Conservation (phyloP, 2,888 invertebrate species). For the Drosophila aldrichi region DNA sequence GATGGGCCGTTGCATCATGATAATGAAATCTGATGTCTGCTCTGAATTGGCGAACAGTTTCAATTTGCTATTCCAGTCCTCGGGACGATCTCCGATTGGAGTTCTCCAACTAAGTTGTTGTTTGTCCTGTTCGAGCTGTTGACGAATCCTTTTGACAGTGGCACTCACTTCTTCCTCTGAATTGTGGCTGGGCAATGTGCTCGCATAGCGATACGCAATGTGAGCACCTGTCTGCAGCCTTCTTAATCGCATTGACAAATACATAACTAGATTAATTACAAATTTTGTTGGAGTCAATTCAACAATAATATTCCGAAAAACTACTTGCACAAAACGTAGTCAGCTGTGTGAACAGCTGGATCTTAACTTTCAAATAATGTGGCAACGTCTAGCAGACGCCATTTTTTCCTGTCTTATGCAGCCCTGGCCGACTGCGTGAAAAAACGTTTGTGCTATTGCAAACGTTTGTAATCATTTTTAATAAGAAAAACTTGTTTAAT, state of each 20-base stretch:
- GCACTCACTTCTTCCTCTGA: conserved; percentile 50
- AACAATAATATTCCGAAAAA: conserved; percentile 1
- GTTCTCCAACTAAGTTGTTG: conserved; percentile 88
- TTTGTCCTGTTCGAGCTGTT: conserved; percentile 83
- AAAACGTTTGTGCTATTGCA: conserved; percentile 69
- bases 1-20: conserved; percentile 86
- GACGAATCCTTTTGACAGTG: conserved; percentile 68
- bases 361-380: conserved; percentile 13
- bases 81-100: conserved; percentile 87
- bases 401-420: conserved; percentile 62
- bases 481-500: conserved; percentile 25
- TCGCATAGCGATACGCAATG: conserved; percentile 13
- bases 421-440: conserved; percentile 55
- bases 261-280: conserved; percentile 21
- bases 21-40: conserved; percentile 85
- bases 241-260: conserved; percentile 19
- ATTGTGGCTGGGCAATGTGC: conserved; percentile 37
- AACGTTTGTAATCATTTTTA: conserved; percentile 62
- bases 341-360: conserved; percentile 65
- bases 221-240: conserved; percentile 14
- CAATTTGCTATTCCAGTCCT: conserved; percentile 87
- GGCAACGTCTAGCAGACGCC: conserved; percentile 63
- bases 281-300: conserved; percentile 1
- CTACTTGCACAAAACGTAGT: conserved; percentile 20
- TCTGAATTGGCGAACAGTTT: conserved; percentile 87